These are phyloP conservation scores for Eupithecia centaureata DNA, from an alignment of 2,888 invertebrate species.

Conservation along the genomic window DNA sequence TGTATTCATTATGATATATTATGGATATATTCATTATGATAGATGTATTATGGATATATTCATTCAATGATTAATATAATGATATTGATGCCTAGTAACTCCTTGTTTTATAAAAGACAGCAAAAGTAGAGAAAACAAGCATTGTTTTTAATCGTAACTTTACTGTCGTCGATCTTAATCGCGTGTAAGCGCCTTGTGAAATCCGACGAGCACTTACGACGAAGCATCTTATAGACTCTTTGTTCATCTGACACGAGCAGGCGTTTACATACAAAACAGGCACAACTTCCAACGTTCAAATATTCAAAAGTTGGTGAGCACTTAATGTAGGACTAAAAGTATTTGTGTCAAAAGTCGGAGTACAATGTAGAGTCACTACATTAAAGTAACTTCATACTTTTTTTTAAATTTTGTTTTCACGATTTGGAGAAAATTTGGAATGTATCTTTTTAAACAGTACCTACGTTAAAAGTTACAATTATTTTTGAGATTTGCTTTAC, in stretches of 20 bases:
- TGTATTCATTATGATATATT: too few species aligned
- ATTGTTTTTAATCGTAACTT: not conserved
- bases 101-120: not conserved
- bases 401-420: too few species aligned
- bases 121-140: not conserved
- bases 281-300: not conserved
- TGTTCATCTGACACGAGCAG: slow-evolving; percentile 24
- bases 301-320: not conserved
- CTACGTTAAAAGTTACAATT: not conserved
- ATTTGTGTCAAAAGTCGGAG: not conserved
- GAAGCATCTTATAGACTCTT: slow-evolving; percentile 28
- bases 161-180: slow-evolving; percentile 27
- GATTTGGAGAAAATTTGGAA: not conserved
- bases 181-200: slow-evolving; percentile 39
- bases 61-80: too few species aligned
- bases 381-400: not conserved
- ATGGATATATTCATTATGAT: too few species aligned
- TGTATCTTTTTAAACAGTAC: not conserved
- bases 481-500: not conserved
- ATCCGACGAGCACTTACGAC: slow-evolving; percentile 33
- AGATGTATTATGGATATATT: too few species aligned
- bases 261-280: slow-evolving; percentile 12
- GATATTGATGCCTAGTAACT: too few species aligned
- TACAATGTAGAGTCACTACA: not conserved
- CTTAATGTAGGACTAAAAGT: not conserved